Evolutionary conservation across 2,113 vertebrate genomes (phyloP).

Genomic region (Pipa parva): DNA sequence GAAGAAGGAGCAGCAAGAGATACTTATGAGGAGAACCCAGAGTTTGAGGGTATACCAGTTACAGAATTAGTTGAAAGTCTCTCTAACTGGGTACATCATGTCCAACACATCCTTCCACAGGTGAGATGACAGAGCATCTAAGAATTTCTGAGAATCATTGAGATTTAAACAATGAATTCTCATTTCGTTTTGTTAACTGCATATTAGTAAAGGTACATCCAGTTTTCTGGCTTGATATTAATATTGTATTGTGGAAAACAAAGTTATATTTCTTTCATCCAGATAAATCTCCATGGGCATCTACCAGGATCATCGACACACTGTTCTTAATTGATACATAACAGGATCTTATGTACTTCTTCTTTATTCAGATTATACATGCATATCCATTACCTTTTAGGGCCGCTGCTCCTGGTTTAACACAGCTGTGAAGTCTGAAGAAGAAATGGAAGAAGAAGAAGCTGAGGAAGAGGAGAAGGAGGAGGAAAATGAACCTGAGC

Average conservation of each 20-base stretch:
- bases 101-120: conserved; percentile 82
- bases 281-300: no score
- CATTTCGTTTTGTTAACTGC: no score
- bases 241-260: no score
- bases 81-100: conserved; percentile 85
- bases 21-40: conserved; percentile 75
- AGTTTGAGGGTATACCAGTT: conserved; percentile 78
- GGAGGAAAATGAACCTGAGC: conserved; percentile 68
- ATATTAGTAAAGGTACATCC: no score
- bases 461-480: conserved; percentile 67
- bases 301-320: no score
- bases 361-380: no score
- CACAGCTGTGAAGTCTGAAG: conserved; percentile 65
- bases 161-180: no score
- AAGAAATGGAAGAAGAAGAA: conserved; percentile 64
- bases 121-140: conserved; percentile 64
- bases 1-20: conserved; percentile 60
- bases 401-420: conserved; percentile 89
- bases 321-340: no score
- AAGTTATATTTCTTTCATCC: no score
- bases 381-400: conserved; percentile 51
- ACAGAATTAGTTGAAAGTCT: conserved; percentile 73
- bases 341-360: no score
- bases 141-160: no score
- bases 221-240: no score